Evolutionary conservation across 2,888 invertebrate species (phyloP), one percentile per base, ranked within the genome.

Genomic region (Heliothis peltigera): DNA sequence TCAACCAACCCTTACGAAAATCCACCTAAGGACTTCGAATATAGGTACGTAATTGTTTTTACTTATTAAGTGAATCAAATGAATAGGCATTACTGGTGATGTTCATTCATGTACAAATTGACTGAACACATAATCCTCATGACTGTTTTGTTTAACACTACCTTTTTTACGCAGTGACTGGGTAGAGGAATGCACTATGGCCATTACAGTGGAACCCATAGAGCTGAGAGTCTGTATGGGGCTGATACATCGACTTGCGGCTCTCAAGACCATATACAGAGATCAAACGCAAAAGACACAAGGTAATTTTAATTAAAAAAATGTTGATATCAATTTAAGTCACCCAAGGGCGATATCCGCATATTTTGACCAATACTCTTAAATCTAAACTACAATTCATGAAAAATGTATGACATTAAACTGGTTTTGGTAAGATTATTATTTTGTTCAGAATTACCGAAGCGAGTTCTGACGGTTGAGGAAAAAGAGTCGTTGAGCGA

Each of bases 401-500:
- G n/a, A n/a, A n/a, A n/a, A n/a, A n/a, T n/a, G n/a, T n/a, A n/a
- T n/a, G n/a, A n/a, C n/a, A n/a, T 3, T 6, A 25, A 25, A 25
- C 25, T 3, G 25, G 4, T 25, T 25, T 25, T 28, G 28, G 1
- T 28, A 8, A 8, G 2, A 1, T 8, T 28, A 8, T 28, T 28
- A 10, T 28, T 10, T 28, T 28, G 1, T 28, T 28, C 28, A 92
- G 92, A 89, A 3, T 42, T 77, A 7, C 79, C 86, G 1, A 86
- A 81, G 81, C 90, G 91, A 1, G 82, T 81, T 0, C 70, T 94
- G 0, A 94, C 94, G 0, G 88, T 94, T 10, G 94, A 94, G 75
- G 94, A 94, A 70, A 89, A 90, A 52, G 94, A 94, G 0, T 84
- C 92, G 0, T 81, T 94, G 0, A 76, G 64, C 1, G 90, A 90